Evolutionary conservation across 2,797 vertebrate species (phyloP).

Genomic region (Discoglossus pictus): DNA sequence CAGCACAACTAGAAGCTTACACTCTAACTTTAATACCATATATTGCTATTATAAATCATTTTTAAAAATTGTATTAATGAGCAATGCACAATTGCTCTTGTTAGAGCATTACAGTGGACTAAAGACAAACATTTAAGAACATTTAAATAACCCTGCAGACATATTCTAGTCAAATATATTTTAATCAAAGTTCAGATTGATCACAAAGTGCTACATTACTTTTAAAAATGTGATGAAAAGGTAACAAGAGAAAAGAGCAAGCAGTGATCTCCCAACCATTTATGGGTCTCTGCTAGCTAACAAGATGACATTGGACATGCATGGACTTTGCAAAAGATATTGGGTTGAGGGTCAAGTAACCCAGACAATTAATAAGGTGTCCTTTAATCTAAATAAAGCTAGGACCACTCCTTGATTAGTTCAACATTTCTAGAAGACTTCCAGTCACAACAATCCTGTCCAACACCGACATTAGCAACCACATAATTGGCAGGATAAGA

Average conservation of each 20-base stretch:
- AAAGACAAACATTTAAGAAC: background rate
- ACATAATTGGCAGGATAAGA: conserved; percentile 41
- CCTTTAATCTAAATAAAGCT: conserved; percentile 28
- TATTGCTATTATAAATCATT: too few relatives aligned
- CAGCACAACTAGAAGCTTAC: too few relatives aligned
- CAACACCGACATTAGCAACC: conserved; percentile 30
- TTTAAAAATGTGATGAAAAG: conserved; percentile 39
- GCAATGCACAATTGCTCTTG: too few relatives aligned
- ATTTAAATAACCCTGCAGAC: conserved; percentile 7
- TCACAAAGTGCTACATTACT: conserved; percentile 39
- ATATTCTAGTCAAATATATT: conserved; percentile 27
- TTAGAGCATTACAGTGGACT: too few relatives aligned
- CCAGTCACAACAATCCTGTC: conserved; percentile 37
- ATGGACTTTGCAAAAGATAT: conserved; percentile 47
- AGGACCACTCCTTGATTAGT: conserved; percentile 42
- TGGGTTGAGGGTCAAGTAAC: conserved; percentile 33
- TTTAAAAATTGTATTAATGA: too few relatives aligned
- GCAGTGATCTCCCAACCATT: conserved; percentile 22
- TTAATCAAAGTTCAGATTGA: conserved; percentile 46
- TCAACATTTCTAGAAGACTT: conserved; percentile 25
- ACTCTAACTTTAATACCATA: too few relatives aligned
- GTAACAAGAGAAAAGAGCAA: conserved; percentile 49
- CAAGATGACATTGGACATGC: conserved; percentile 45
- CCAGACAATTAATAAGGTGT: conserved; percentile 48
- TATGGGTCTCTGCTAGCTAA: conserved; percentile 46